These are phyloP conservation scores for Cryptomyrus ogoouensis DNA, from an alignment of 2,113 vertebrate genomes.

Conservation along the genomic window DNA sequence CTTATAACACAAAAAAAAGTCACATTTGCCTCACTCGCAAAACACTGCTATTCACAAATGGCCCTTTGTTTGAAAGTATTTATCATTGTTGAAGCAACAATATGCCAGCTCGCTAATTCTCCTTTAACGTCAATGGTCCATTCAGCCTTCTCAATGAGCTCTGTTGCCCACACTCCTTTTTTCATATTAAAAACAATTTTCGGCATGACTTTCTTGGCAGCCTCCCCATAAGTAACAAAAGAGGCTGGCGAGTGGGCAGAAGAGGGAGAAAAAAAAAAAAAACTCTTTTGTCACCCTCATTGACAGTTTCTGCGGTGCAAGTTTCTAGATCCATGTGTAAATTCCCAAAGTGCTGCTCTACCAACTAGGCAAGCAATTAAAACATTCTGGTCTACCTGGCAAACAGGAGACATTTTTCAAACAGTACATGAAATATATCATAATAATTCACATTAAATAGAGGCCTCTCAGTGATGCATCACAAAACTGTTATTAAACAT, in stretches of 20 bases:
- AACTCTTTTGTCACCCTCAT: conserved; percentile 10
- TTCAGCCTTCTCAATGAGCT: conserved; percentile 31
- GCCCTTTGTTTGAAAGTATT: conserved; percentile 34
- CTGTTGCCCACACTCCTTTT: conserved; percentile 29
- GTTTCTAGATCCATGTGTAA: background rate
- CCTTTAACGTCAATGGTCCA: conserved; percentile 39
- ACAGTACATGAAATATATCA: background rate
- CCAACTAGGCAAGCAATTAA: background rate
- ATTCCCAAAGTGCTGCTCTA: background rate
- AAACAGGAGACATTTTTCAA: background rate
- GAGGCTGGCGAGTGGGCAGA: conserved; percentile 12
- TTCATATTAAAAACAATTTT: conserved; percentile 31
- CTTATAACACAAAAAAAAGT: conserved; percentile 25
- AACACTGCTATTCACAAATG: conserved; percentile 25
- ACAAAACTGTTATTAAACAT: background rate
- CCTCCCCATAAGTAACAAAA: conserved; percentile 27
- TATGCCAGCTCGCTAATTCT: conserved; percentile 39
- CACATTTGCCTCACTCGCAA: conserved; percentile 29
- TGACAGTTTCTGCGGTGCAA: background rate
- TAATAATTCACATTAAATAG: background rate
- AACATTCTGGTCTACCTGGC: background rate
- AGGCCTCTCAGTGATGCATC: background rate
- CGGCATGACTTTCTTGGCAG: conserved; percentile 36
- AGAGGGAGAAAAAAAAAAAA: background rate
- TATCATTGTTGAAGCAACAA: conserved; percentile 36